phyloP scores from a whole-genome alignment of 2,888 invertebrate genomes.

The Drosophila picticornis region DNA sequence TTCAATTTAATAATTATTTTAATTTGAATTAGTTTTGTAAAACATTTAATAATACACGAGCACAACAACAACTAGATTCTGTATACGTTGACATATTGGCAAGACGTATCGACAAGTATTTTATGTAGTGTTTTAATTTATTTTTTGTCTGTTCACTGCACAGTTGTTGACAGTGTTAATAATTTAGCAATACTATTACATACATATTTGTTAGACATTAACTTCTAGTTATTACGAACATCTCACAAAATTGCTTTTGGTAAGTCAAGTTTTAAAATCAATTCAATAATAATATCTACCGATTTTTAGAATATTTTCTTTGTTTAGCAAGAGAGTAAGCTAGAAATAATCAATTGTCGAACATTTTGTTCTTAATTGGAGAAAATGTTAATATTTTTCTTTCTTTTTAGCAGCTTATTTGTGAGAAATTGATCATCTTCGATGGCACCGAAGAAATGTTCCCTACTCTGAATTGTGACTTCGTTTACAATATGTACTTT shows the following conservation, averaged over 20 bases:
- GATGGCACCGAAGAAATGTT: conserved; percentile 54
- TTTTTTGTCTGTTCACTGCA: conserved; percentile 33
- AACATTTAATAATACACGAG: conserved; percentile 67
- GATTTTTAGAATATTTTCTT: not conserved
- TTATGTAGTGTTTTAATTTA: conserved; percentile 25
- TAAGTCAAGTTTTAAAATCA: not conserved
- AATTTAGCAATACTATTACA: conserved; percentile 53
- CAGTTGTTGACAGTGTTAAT: conserved; percentile 44
- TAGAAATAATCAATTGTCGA: not conserved
- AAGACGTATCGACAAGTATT: conserved; percentile 66
- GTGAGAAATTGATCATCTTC: conserved; percentile 40
- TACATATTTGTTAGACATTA: conserved; percentile 39
- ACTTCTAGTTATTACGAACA: conserved; percentile 20
- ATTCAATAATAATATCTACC: conserved; percentile 4
- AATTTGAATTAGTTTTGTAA: conserved; percentile 32
- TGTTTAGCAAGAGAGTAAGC: not conserved
- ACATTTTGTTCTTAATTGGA: not conserved
- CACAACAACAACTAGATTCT: conserved; percentile 68
- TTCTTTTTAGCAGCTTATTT: conserved; percentile 1
- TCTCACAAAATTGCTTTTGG: conserved; percentile 26
- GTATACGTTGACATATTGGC: conserved; percentile 63
- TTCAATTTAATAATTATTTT: conserved; percentile 50
- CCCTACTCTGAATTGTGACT: conserved; percentile 34
- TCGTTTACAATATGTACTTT: conserved; percentile 37
- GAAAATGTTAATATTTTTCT: not conserved